Conservation (phyloP, 1,140 invertebrate species). For the Drosophila suzukii region DNA sequence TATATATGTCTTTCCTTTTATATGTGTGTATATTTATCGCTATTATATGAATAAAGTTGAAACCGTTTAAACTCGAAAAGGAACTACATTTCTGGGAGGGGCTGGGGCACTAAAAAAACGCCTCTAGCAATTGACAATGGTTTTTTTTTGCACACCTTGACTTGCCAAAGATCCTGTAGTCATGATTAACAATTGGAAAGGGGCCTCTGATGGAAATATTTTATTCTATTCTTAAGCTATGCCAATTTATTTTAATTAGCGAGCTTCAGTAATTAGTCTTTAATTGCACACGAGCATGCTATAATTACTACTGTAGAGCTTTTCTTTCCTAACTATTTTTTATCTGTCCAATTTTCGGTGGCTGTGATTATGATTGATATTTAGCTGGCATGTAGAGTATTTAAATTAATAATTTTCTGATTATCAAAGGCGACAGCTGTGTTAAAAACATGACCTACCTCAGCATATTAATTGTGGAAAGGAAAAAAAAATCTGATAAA, state of each 20-base stretch:
- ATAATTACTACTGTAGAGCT: constrained; percentile 42
- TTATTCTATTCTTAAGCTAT: constrained; percentile 43
- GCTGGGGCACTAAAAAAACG: constrained; percentile 7
- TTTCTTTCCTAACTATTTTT: constrained; percentile 9
- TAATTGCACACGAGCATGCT: constrained; percentile 46
- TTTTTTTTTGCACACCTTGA: constrained; percentile 14
- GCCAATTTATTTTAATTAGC: constrained; percentile 61
- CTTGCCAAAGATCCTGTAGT: constrained; percentile 31
- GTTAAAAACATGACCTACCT: constrained; percentile 75
- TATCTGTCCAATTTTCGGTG: constrained; percentile 2
- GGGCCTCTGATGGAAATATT: constrained; percentile 32
- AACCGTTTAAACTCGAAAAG: constrained; percentile 30
- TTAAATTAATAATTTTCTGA: constrained; percentile 19
- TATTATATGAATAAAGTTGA: constrained; percentile 56
- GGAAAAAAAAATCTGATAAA: constrained; percentile 40
- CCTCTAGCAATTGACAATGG: constrained; percentile 5
- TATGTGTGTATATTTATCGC: constrained; percentile 23
- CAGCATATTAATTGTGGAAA: constrained; percentile 42
- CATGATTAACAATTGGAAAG: constrained; percentile 51
- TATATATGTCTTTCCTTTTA: constrained; percentile 24
- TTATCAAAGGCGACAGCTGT: constrained; percentile 46
- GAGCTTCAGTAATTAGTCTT: constrained; percentile 46
- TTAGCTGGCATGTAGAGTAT: constrained; percentile 4
- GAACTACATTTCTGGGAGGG: constrained; percentile 33
- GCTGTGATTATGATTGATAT: constrained; percentile 13